phyloP scores from a whole-genome alignment of 2,797 vertebrate species.

The Cossypha dichroa region DNA sequence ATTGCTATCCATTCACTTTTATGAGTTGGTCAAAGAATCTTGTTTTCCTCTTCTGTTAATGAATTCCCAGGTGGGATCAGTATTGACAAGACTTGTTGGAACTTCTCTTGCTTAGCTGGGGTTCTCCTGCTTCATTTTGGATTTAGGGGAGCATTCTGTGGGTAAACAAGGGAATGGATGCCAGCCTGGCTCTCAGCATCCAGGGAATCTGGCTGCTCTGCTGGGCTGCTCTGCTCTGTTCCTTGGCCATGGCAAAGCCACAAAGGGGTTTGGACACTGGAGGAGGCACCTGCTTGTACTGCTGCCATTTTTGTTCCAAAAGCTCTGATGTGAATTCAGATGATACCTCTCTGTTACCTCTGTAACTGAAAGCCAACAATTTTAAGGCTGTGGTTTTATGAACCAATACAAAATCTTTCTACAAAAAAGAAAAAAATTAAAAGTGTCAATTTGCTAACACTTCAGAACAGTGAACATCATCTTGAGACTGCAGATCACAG shows the following conservation, averaged over 20 bases:
- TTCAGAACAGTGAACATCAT: conserved; percentile 35
- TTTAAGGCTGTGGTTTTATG: conserved; percentile 73
- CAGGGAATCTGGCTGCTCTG: neutral
- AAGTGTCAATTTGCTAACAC: conserved; percentile 69
- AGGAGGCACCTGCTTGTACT: conserved; percentile 58
- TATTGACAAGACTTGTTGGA: conserved; percentile 1
- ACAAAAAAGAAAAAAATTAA: neutral
- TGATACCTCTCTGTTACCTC: conserved; percentile 77
- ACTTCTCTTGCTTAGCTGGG: neutral
- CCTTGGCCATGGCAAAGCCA: conserved; percentile 58
- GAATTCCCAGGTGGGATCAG: neutral
- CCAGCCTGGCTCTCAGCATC: conserved; percentile 40
- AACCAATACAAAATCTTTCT: conserved; percentile 71
- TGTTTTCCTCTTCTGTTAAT: neutral
- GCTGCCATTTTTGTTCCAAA: conserved; percentile 62
- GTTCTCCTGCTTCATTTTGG: conserved; percentile 13
- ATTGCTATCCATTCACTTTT: neutral
- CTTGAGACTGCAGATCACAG: conserved; percentile 63
- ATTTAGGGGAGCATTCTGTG: conserved; percentile 44
- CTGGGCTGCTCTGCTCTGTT: conserved; percentile 44
- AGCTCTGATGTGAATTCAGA: conserved; percentile 74
- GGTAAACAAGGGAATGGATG: conserved; percentile 7
- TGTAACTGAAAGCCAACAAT: conserved; percentile 73
- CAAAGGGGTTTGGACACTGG: conserved; percentile 48
- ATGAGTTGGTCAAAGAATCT: neutral